A percentile compares a stretch with the other conserved stretches of the same genome.
Conservation (phyloP, 2,113 vertebrate genomes). For the Heptranchias perlo region DNA sequence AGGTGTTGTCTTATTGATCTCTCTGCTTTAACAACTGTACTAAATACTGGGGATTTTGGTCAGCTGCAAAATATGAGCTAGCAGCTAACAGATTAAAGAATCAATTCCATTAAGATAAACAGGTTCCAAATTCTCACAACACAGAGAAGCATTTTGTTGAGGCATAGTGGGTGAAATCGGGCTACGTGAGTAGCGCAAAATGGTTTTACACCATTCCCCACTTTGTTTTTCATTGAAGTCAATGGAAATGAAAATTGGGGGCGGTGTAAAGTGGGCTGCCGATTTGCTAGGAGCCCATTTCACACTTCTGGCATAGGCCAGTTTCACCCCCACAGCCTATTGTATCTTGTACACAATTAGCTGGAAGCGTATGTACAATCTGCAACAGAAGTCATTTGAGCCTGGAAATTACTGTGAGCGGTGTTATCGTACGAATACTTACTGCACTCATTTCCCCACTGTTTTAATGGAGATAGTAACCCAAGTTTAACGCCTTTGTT, state of each 20-base stretch:
- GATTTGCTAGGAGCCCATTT: background rate
- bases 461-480: background rate
- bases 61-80: background rate
- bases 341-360: background rate
- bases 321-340: background rate
- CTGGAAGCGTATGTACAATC: background rate
- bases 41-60: background rate
- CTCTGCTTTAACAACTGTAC: background rate
- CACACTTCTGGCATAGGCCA: too few relatives aligned
- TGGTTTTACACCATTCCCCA: background rate
- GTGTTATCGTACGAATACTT: background rate
- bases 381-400: background rate
- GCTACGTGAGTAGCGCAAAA: background rate
- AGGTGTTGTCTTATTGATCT: background rate
- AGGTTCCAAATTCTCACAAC: background rate
- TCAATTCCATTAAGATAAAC: background rate
- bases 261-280: background rate
- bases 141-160: too few relatives aligned
- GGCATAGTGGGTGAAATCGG: background rate
- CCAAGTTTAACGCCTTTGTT: background rate
- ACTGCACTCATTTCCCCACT: background rate
- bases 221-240: background rate
- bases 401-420: background rate
- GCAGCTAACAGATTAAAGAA: constrained; percentile 11
- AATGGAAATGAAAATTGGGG: background rate